Base-by-base conservation (phyloP, 2,797 vertebrate species). In the Liparis tanakae region DNA sequence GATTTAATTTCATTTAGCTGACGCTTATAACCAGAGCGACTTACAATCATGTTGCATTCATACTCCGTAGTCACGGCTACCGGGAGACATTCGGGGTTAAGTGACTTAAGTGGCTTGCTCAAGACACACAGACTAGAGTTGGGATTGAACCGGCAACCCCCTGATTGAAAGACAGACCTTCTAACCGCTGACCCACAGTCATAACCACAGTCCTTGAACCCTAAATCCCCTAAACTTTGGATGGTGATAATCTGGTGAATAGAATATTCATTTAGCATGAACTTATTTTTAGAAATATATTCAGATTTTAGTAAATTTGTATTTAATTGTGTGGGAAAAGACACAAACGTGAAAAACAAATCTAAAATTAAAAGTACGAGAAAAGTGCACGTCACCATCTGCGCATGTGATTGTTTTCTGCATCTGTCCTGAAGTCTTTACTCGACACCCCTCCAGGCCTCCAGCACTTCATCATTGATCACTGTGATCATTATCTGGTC, bases 401-500 rank as follows among this genome's bases (percentile, higher is more conserved):
- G 3, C 12, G 6, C 10, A 22, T 12, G 6, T 48, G 17, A 48
- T 48, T 2, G 17, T 10, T n/a, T 13, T n/a, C 9, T 48, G 10
- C 48, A 6, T 51, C 57, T 9, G 57, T n/a, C 50, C n/a, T 59
- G 57, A 41, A 17, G 15, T 39, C 18, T 5, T 65, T 25, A 25
- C 37, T 5, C 51, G 51, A 56, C 6, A n/a, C 10, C n/a, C 17
- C 12, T 12, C 10, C 7, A 46, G 48, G 25, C 9, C 15, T 14
- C 22, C 10, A 12, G 25, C 10, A 4, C 48, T 51, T 22, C n/a
- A 5, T 53, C 51, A 53, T 25, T 68, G 25, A 75, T 67, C 65
- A 39, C 15, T 13, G 10, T 39, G 72, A 58, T 70, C n/a, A 18
- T 43, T 74, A 13, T 72, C 22, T 25, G 1, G 41, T 46, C 57